Conservation (phyloP, 1,140 invertebrate genomes). For the Asobara japonica region DNA sequence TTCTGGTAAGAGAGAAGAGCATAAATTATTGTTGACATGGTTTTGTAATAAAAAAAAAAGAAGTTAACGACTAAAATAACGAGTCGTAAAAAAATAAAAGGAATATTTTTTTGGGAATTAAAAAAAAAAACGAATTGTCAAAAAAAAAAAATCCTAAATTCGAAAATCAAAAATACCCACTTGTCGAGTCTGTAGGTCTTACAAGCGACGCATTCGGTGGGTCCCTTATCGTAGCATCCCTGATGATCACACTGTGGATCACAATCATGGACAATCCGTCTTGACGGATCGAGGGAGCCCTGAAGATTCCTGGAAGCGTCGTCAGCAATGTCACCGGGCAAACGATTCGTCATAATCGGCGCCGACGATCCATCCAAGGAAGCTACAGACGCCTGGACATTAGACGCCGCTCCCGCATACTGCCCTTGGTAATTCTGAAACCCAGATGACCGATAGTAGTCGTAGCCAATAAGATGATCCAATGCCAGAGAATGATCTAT, state of each 20-base stretch:
- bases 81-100: too few relatives aligned
- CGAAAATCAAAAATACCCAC: constrained; percentile 65
- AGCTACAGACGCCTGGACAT: constrained; percentile 74
- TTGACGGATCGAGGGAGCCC: constrained; percentile 65
- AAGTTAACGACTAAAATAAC: too few relatives aligned
- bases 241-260: constrained; percentile 84
- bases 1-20: too few relatives aligned
- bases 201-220: constrained; percentile 82
- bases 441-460: constrained; percentile 68
- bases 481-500: constrained; percentile 17
- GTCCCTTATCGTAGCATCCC: constrained; percentile 84
- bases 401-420: constrained; percentile 75
- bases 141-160: too few relatives aligned
- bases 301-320: constrained; percentile 35
- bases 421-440: constrained; percentile 77
- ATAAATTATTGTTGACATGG: too few relatives aligned
- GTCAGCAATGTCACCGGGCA: constrained; percentile 50
- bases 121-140: too few relatives aligned
- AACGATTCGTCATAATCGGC: constrained; percentile 56
- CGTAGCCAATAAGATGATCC: constrained; percentile 45
- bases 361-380: constrained; percentile 73
- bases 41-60: too few relatives aligned
- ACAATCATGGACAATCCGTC: constrained; percentile 77
- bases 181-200: constrained; percentile 82
- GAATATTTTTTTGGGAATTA: too few relatives aligned